Percentiles rank a stretch among this genome's conserved stretches.
Conservation (phyloP, 2,113 vertebrate species). For the cattle (Bos taurus) region ARS-UCD2.0 NC_037340.1:57678001-57678500, state of each 20-base stretch:
- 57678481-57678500: not conserved
- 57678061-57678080: slow-evolving; percentile 97
- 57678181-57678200: not conserved
- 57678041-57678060: slow-evolving; percentile 94
- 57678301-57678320: not conserved
- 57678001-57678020: not conserved
- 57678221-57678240: accelerated
- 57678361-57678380: accelerated
- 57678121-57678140: slow-evolving; percentile 85
- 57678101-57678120: slow-evolving; percentile 90
- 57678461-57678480: not conserved
- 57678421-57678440: not conserved
- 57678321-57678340: not conserved
- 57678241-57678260: accelerated
- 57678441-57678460: not conserved
- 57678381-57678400: not conserved
- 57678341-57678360: accelerated
- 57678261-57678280: too few relatives aligned
- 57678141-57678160: not conserved
- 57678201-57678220: not conserved
- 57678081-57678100: slow-evolving; percentile 95
- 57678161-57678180: not conserved
- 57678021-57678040: slow-evolving; percentile 77
- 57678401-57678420: too few relatives aligned
- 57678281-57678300: not conserved